Conservation (phyloP, 2,888 invertebrate species). For the Erannis defoliaria region DNA sequence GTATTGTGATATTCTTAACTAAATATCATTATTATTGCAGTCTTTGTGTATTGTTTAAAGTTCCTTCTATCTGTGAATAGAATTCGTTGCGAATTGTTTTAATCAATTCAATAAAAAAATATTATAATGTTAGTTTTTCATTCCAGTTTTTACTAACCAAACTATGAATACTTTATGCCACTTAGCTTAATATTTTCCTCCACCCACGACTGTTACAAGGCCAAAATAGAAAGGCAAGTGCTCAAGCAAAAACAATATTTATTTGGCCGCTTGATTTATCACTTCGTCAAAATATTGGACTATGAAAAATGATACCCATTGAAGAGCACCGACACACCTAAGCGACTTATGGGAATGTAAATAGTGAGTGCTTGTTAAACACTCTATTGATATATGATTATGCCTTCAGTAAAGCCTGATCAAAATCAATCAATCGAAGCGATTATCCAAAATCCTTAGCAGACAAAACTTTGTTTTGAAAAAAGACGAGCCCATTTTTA, state of each 20-base stretch:
- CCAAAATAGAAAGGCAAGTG: conserved; percentile 32
- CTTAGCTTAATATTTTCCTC: conserved; percentile 18
- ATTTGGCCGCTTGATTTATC: conserved; percentile 48
- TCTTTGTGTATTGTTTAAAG: conserved; percentile 47
- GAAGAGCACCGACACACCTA: conserved; percentile 8
- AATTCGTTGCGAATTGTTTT: conserved; percentile 54
- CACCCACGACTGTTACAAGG: conserved; percentile 29
- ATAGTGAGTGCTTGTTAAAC: background rate
- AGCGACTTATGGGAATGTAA: background rate
- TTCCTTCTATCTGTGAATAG: conserved; percentile 52
- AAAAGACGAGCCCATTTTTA: too few relatives aligned
- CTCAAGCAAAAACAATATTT: conserved; percentile 33
- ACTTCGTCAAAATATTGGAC: conserved; percentile 47
- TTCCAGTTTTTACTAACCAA: background rate
- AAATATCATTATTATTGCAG: conserved; percentile 48
- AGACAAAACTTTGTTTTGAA: too few relatives aligned
- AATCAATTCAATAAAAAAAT: conserved; percentile 59
- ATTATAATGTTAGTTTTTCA: background rate
- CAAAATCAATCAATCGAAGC: too few relatives aligned
- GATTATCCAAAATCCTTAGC: too few relatives aligned
- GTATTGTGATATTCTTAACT: conserved; percentile 59
- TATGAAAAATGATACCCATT: conserved; percentile 53
- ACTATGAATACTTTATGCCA: background rate
- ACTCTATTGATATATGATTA: too few relatives aligned
- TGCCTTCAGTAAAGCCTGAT: too few relatives aligned